A percentile compares a stretch with the other conserved stretches of the same genome.
These are phyloP conservation scores for Oncopodura yosiiana DNA, from an alignment of 1,140 invertebrate species.

Conservation along the genomic window DNA sequence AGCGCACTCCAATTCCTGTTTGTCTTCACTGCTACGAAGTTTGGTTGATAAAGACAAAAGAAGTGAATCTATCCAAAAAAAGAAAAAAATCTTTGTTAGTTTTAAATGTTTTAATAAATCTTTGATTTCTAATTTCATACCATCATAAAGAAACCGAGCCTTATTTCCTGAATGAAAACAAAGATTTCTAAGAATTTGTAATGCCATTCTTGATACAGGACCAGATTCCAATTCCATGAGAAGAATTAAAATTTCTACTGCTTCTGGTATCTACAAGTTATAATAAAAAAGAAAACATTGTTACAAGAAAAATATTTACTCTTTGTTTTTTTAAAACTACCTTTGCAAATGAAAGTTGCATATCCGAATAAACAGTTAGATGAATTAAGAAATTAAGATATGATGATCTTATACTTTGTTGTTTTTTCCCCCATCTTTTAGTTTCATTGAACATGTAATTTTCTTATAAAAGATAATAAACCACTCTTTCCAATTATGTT, in stretches of 20 bases:
- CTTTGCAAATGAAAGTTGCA: constrained; percentile 27
- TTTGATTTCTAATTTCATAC: constrained; percentile 17
- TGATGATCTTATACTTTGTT: constrained; percentile 19
- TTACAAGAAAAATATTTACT: background rate
- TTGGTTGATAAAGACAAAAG: constrained; percentile 13
- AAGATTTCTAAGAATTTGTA: constrained; percentile 27
- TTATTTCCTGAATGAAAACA: constrained; percentile 25
- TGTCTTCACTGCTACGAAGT: constrained; percentile 9
- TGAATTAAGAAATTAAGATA: constrained; percentile 25
- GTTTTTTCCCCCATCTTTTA: constrained; percentile 28
- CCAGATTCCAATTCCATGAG: constrained; percentile 10
- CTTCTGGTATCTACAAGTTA: constrained; percentile 23
- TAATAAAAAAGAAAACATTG: background rate
- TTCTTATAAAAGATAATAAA: constrained; percentile 17
- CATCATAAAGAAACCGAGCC: constrained; percentile 22
- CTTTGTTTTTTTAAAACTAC: constrained; percentile 5
- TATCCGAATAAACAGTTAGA: constrained; percentile 18
- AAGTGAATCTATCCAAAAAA: constrained; percentile 13
- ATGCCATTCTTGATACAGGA: constrained; percentile 6
- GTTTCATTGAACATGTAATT: constrained; percentile 26
- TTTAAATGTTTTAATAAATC: background rate
- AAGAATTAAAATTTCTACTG: constrained; percentile 21
- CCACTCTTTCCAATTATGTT: constrained; percentile 25
- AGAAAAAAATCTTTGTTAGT: background rate
- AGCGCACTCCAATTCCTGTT: constrained; percentile 23